A percentile compares a stretch with the other conserved stretches of the same genome.
phyloP scores from a whole-genome alignment of 2,113 vertebrate species.

The Cariama cristata region DNA sequence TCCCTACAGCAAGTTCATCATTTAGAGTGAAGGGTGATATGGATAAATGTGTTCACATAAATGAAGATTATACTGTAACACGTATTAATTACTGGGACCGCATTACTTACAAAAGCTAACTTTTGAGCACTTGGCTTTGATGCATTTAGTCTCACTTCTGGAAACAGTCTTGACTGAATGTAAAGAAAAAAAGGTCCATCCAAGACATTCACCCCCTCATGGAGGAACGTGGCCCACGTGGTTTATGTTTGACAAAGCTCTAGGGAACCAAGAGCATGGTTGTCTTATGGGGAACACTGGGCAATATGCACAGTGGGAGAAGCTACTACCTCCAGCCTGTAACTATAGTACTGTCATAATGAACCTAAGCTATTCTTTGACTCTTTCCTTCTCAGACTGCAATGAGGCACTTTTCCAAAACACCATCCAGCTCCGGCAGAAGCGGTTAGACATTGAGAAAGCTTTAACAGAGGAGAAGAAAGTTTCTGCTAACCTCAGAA shows the following conservation, averaged over 20 bases:
- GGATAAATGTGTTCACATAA: not conserved
- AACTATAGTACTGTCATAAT: not conserved
- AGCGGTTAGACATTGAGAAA: conserved; percentile 84
- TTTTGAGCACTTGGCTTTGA: not conserved
- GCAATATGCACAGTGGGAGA: not conserved
- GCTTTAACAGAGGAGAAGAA: conserved; percentile 83
- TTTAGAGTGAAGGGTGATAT: not conserved
- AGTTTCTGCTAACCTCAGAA: conserved; percentile 79
- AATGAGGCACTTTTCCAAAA: conserved; percentile 80
- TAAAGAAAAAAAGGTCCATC: not conserved
- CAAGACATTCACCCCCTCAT: not conserved
- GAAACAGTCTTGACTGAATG: not conserved
- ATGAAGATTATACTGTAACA: not conserved
- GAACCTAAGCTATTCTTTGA: not conserved
- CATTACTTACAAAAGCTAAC: not conserved
- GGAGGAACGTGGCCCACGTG: not conserved
- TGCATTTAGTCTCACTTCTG: not conserved
- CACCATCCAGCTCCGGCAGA: conserved; percentile 83
- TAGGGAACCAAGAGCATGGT: not conserved
- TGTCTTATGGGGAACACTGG: not conserved
- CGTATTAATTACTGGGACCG: not conserved
- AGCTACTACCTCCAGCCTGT: not conserved
- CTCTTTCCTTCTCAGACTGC: conserved; percentile 78
- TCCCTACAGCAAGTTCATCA: not conserved
- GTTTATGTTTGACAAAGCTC: not conserved